Conservation (phyloP, 2,113 vertebrate species). For the Donacobius atricapilla region DNA sequence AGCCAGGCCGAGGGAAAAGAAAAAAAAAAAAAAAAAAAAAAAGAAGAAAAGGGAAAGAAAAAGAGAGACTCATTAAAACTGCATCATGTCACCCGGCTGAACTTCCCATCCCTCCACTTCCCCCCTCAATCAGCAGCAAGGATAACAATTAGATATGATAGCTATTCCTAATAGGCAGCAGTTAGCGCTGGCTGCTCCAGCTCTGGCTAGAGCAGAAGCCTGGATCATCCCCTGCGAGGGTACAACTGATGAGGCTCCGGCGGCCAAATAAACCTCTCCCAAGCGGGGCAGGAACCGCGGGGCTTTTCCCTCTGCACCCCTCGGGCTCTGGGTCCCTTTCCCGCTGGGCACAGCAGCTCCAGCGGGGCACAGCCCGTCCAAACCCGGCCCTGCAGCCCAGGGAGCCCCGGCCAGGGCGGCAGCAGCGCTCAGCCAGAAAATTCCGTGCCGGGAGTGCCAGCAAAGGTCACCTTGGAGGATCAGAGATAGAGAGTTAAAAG, state of each 20-base stretch:
- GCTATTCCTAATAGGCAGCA: constrained; percentile 9
- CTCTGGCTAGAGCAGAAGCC: background rate
- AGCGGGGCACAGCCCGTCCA: constrained; percentile 22
- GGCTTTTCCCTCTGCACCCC: background rate
- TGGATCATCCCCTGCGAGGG: background rate
- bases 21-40: background rate
- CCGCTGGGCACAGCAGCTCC: constrained; percentile 45
- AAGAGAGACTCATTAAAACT: constrained; percentile 58
- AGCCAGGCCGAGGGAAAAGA: background rate
- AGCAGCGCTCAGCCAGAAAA: constrained; percentile 61
- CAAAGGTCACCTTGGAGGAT: constrained; percentile 65
- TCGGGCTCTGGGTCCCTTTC: background rate
- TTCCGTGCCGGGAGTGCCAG: constrained; percentile 40
- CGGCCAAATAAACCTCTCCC: background rate
- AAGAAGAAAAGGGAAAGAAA: constrained; percentile 19
- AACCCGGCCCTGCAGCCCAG: background rate
- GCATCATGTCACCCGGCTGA: constrained; percentile 53
- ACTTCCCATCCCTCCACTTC: constrained; percentile 53
- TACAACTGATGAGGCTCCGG: background rate
- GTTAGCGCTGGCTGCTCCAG: background rate
- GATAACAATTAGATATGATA: constrained; percentile 46
- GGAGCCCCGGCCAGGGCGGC: background rate
- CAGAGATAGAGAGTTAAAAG: constrained; percentile 32
- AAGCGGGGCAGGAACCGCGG: background rate
- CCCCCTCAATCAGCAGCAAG: constrained; percentile 42